Evolutionary conservation across 2,888 invertebrate genomes (phyloP), one percentile per base, ranked within the genome.

Genomic region (Caenorhabditis sp.): DNA sequence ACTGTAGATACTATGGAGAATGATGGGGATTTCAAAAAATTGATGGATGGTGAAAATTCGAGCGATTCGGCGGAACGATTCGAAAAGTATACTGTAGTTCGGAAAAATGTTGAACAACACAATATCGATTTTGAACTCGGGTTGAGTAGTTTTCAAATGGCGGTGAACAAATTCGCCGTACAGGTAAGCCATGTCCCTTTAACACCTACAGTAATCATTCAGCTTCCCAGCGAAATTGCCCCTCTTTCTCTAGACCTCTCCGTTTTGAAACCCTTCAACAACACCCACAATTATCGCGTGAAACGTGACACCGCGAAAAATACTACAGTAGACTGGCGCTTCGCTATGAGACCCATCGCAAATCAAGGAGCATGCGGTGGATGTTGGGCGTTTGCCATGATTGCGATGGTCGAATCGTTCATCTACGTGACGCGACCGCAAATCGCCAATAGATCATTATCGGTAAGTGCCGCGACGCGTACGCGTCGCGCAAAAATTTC

Each of bases 371-470:
- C 91, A 90, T 93, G 95, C 87, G 95, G 93, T 0, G 92, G 95
- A 0, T 95, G 95, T 4, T 97, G 96, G 96, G 95, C 94, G 0
- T 91, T 95, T 36, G 93, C 94, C 0, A 75, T 79, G 75, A 61
- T 68, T 12, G 73, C 71, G 10, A 71, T 76, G 69, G 27, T 78
- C 10, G 78, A 78, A 51, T 73, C 70, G n/a, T 70, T 63, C 31
- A 65, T 78, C n/a, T 37, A 68, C 1, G 65, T 76, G 21, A 31
- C 51, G 19, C 62, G 62, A 26, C n/a, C n/a, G n/a, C 58, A 51
- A 49, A 58, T 58, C 19, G 43, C 12, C 3, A 59, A 58, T 8
- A 49, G 68, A 0, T 59, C 55, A 19, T 55, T 73, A 14, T 68
- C 73, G 17, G 73, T 62, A 10, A 19, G 49, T 19, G 19, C 5